phyloP scores from a whole-genome alignment of 2,113 vertebrate species.

The Acrocephalus kingi region DNA sequence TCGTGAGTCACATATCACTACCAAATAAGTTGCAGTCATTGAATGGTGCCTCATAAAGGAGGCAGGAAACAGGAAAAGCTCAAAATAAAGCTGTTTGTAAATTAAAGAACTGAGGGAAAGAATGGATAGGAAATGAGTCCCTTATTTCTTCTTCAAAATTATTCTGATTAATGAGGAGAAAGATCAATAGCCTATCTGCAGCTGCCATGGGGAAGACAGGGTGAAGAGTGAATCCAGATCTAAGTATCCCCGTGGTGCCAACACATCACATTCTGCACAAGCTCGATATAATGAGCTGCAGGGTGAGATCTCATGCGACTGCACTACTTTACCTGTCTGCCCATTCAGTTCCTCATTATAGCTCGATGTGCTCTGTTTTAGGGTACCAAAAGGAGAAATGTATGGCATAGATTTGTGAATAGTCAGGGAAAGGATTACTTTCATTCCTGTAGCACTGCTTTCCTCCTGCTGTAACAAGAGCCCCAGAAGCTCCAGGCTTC shows the following conservation, averaged over 20 bases:
- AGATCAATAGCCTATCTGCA: constrained; percentile 16
- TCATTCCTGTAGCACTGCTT: background rate
- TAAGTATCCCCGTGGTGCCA: background rate
- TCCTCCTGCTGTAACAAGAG: background rate
- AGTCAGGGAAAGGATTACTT: background rate
- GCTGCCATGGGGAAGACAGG: constrained; percentile 14
- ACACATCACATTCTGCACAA: background rate
- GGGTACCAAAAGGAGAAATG: background rate
- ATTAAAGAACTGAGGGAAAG: constrained; percentile 53
- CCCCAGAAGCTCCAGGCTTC: background rate
- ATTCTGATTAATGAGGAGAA: constrained; percentile 54
- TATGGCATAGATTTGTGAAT: background rate
- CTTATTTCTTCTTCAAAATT: constrained; percentile 53
- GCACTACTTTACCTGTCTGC: background rate
- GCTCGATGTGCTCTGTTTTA: background rate
- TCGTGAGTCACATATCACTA: constrained; percentile 53
- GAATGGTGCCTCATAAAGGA: constrained; percentile 54
- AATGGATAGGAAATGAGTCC: constrained; percentile 56
- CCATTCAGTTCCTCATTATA: background rate
- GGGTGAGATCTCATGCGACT: background rate
- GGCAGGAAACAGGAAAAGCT: constrained; percentile 66
- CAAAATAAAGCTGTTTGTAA: constrained; percentile 53
- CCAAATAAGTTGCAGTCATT: constrained; percentile 50
- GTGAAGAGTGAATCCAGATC: constrained; percentile 48
- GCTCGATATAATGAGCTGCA: constrained; percentile 5